Percentiles rank a stretch among this genome's conserved stretches.
phyloP scores from a whole-genome alignment of 2,113 vertebrate species.

The Anolis sagrei region DNA sequence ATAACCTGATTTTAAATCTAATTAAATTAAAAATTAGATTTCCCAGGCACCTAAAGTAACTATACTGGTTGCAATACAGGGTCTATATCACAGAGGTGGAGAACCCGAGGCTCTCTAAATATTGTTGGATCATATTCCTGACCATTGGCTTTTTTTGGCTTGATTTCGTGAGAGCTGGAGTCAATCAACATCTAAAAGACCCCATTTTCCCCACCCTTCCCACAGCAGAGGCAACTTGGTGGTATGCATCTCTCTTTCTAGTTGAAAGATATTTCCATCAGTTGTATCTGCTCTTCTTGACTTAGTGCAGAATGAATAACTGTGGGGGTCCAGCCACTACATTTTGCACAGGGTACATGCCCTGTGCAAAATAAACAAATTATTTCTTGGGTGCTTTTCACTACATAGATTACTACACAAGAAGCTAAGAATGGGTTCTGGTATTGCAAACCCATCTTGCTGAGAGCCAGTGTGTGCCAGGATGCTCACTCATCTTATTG shows the following conservation, averaged over 20 bases:
- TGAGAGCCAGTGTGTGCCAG: too few relatives aligned
- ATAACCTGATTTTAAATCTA: background rate
- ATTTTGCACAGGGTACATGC: too few relatives aligned
- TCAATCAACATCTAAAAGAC: background rate
- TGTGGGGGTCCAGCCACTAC: too few relatives aligned
- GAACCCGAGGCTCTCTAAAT: background rate
- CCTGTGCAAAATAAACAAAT: too few relatives aligned
- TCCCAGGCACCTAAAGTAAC: background rate
- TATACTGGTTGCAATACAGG: fast-evolving
- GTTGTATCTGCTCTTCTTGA: too few relatives aligned
- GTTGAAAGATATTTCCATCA: background rate
- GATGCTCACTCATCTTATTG: too few relatives aligned
- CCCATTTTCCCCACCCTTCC: background rate
- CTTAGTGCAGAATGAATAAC: too few relatives aligned
- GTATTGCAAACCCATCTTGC: too few relatives aligned
- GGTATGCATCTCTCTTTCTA: background rate
- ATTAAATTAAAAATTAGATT: background rate
- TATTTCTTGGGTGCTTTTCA: too few relatives aligned
- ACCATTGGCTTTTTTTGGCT: background rate
- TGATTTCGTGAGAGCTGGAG: background rate
- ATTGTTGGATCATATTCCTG: background rate
- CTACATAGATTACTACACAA: too few relatives aligned
- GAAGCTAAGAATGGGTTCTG: too few relatives aligned
- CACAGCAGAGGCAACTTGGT: background rate
- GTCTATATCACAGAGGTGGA: background rate